A percentile compares a stretch with the other conserved stretches of the same genome.
phyloP scores from a whole-genome alignment of 1,140 invertebrate species.

The Drosophila rufa region DNA sequence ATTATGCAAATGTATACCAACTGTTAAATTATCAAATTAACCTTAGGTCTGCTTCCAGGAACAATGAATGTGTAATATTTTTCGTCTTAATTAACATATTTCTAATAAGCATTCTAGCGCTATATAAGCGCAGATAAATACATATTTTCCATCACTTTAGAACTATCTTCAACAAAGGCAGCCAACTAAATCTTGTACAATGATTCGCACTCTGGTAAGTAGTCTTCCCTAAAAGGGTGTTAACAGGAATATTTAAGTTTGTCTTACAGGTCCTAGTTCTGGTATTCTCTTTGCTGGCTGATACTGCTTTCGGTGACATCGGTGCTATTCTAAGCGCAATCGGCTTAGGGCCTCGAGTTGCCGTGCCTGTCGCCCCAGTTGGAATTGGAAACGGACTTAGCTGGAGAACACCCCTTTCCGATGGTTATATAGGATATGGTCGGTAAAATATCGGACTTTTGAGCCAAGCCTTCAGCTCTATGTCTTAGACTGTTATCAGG shows the following conservation, averaged over 20 bases:
- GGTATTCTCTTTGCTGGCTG: slow-evolving; percentile 25
- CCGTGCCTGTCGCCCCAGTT: no score
- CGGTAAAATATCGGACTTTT: not conserved
- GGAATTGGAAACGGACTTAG: not conserved
- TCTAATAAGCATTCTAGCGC: not conserved
- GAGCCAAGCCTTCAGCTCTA: not conserved
- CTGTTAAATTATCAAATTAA: slow-evolving; percentile 11
- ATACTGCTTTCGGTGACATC: slow-evolving; percentile 14
- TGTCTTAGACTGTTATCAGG: not conserved
- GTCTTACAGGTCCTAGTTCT: slow-evolving; percentile 33
- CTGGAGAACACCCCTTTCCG: not conserved
- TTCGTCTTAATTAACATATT: slow-evolving; percentile 10
- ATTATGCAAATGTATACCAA: not conserved
- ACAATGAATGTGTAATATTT: not conserved
- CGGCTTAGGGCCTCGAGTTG: not conserved
- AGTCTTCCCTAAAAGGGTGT: not conserved
- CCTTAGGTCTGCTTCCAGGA: not conserved
- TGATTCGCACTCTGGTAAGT: slow-evolving; percentile 18
- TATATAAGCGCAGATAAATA: slow-evolving; percentile 11
- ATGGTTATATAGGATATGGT: slow-evolving; percentile 11
- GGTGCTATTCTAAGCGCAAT: slow-evolving; percentile 2
- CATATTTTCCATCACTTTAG: not conserved
- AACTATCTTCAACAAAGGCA: not conserved
- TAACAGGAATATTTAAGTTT: not conserved
- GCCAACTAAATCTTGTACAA: not conserved